Conservation (phyloP, 2,113 vertebrate species). For the Casuarius casuarius region DNA sequence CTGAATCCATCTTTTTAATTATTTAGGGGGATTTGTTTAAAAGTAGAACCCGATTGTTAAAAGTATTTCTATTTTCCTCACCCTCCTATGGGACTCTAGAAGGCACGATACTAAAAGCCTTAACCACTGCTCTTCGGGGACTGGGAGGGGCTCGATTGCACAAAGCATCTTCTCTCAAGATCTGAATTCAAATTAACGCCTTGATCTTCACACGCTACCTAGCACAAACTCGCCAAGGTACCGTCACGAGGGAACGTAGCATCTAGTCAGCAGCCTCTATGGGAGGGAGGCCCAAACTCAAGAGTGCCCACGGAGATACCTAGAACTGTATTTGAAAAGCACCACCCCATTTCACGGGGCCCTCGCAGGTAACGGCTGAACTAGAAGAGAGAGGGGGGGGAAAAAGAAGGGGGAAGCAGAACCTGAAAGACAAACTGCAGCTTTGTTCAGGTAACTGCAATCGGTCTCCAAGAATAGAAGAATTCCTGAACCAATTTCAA, state of each 20-base stretch:
- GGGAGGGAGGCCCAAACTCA: background rate
- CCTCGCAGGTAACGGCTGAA: background rate
- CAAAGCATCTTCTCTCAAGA: constrained; percentile 24
- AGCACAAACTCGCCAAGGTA: background rate
- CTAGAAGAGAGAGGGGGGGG: background rate
- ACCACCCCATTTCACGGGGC: background rate
- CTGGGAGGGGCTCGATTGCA: background rate
- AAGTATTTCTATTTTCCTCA: background rate
- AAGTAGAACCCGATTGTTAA: constrained; percentile 3
- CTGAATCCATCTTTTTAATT: constrained; percentile 45
- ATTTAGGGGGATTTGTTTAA: background rate
- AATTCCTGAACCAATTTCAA: background rate
- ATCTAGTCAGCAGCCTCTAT: background rate
- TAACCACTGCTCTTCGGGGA: background rate
- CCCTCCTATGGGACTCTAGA: background rate
- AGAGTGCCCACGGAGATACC: background rate
- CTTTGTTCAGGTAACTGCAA: background rate
- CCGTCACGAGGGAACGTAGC: background rate
- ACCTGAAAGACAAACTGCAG: background rate
- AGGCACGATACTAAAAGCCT: background rate
- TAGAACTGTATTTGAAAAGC: background rate
- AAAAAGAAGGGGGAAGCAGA: background rate
- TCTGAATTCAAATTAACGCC: background rate
- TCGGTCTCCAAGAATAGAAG: background rate
- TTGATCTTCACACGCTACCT: background rate